These are phyloP conservation scores for Nothoprocta pentlandii DNA, from an alignment of 2,113 vertebrate genomes.

Conservation along the genomic window DNA sequence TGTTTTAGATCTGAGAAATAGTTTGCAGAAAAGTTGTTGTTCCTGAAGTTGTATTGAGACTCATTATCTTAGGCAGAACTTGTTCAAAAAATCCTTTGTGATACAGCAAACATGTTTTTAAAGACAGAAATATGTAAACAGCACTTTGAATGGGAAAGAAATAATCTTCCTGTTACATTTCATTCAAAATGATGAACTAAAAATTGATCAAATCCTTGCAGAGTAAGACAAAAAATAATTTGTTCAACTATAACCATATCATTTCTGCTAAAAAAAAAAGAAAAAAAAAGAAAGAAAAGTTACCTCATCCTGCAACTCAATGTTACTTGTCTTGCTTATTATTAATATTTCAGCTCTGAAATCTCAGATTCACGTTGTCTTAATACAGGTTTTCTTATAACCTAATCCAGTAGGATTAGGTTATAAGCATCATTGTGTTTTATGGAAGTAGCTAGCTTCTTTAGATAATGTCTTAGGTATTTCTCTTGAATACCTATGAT, in stretches of 20 bases:
- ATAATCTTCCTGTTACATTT: not conserved
- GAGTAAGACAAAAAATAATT: not conserved
- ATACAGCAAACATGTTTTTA: not conserved
- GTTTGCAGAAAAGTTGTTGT: not conserved
- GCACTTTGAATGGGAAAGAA: not conserved
- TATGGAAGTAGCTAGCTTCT: not conserved
- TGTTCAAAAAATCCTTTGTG: not conserved
- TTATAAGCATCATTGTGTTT: not conserved
- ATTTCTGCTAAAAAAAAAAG: not conserved
- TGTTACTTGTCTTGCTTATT: not conserved
- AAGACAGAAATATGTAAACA: not conserved
- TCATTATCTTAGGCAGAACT: not conserved
- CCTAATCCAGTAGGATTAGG: rapidly evolving
- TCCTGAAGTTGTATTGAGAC: not conserved
- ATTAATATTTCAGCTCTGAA: not conserved
- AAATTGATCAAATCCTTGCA: not conserved
- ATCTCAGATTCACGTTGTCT: not conserved
- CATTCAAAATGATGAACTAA: not conserved
- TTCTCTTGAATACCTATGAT: not conserved
- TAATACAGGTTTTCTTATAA: not conserved
- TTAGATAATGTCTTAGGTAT: not conserved
- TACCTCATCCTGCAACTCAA: not conserved
- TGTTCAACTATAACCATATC: not conserved
- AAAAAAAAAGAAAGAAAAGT: too few species aligned
- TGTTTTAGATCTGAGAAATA: not conserved